Base-by-base conservation (phyloP, 2,797 vertebrate genomes). In the Melanotaenia trifasciata region DNA sequence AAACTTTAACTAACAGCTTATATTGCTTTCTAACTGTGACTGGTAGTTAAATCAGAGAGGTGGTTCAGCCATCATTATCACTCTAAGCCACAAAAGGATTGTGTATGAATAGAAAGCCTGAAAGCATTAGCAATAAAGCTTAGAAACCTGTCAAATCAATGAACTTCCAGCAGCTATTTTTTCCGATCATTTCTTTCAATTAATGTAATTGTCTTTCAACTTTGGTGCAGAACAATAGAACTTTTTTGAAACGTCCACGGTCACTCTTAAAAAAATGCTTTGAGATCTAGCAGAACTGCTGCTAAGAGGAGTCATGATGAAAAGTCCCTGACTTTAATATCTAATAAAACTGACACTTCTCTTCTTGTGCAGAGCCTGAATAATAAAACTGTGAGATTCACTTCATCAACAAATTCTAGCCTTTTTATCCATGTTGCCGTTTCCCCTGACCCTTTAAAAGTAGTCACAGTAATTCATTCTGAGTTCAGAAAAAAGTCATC, bases 321-420 rank as follows among this genome's bases (percentile, higher is more conserved):
- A 71, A 67, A 74, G 75, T 69, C 38, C 45, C 57, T 54, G 71
- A 59, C 67, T 69, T 72, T 56, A 53, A 72, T 4, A 26, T 73
- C 58, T 65, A 84, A 86, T 82, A 70, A 87, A 81, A 86, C 24
- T 10, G 78, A 76, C 24, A 4, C 22, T 50, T 74, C 74, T 78
- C 64, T 80, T 66, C 63, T 45, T 57, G 53, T 14, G 53, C 60
- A 51, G 66, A 76, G 64, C 18, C 58, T 69, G 70, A 86, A 90
- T 85, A 83, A 89, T 70, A 74, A 20, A 90, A 78, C 59, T 20
- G 65, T 33, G 60, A 74, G 60, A 56, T 53, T 74, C 67, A 30
- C 26, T 73, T 81, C 67, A 78, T 72, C 72, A 47, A 60, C 18
- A 67, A 8, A 79, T 71, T 80, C 40, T 54, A 36, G 66, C 67